A percentile compares a stretch with the other conserved stretches of the same genome.
Conservation (phyloP, 2,797 vertebrate species). For the Phrynocephalus vlangalii region DNA sequence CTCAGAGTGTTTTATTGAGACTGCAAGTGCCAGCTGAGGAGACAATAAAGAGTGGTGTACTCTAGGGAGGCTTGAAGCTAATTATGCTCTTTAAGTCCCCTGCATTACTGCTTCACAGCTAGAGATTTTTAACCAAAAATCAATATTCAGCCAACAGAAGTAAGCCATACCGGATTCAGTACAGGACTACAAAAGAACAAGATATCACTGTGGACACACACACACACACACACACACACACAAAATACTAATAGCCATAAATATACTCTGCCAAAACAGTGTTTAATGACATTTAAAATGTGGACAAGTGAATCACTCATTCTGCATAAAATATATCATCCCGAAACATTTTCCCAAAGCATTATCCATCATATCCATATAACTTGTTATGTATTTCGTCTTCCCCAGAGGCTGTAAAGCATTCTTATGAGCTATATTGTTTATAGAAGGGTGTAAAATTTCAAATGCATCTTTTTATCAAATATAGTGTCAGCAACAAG, state of each 20-base stretch:
- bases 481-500: not conserved
- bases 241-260: not conserved
- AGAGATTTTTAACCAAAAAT: too few species aligned
- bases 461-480: conserved; percentile 32
- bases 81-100: too few species aligned
- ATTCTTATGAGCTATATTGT: conserved; percentile 16
- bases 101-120: too few species aligned
- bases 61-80: too few species aligned
- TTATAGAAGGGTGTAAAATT: conserved; percentile 29
- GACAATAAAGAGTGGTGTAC: too few species aligned
- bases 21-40: too few species aligned
- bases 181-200: not conserved
- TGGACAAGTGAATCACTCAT: conserved; percentile 9
- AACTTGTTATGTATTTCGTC: conserved; percentile 14
- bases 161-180: too few species aligned
- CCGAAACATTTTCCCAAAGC: conserved; percentile 33
- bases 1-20: too few species aligned
- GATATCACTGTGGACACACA: not conserved
- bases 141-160: too few species aligned
- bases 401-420: conserved; percentile 1
- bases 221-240: not conserved
- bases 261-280: conserved; percentile 19
- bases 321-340: conserved; percentile 54
- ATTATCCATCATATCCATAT: conserved; percentile 39
- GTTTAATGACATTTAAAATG: conserved; percentile 37